Conservation (phyloP, 2,888 invertebrate species). For the Chaitophorus viminalis region DNA sequence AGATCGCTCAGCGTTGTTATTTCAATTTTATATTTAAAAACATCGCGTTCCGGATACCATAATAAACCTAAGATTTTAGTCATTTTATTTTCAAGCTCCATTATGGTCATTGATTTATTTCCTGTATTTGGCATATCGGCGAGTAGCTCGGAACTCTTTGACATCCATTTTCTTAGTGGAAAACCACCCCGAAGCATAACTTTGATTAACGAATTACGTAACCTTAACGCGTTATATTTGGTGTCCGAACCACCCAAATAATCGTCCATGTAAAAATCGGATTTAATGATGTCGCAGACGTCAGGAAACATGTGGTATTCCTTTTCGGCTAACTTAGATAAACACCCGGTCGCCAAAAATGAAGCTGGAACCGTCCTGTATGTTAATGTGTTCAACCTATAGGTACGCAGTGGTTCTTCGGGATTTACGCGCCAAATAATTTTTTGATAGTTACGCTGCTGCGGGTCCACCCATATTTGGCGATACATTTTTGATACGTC, state of each 20-base stretch:
- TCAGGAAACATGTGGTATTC: neutral
- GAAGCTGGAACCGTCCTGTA: neutral
- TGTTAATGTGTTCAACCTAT: slow-evolving; percentile 1
- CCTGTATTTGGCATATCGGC: neutral
- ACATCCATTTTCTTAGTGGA: slow-evolving; percentile 7
- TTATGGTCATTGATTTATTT: neutral
- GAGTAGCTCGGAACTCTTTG: neutral
- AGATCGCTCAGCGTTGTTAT: neutral
- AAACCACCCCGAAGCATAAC: neutral
- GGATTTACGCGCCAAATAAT: slow-evolving; percentile 66
- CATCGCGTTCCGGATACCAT: neutral
- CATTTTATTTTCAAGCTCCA: neutral
- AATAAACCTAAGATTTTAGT: neutral
- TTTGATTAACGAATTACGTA: neutral
- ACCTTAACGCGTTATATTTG: no score
- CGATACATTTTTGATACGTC: slow-evolving; percentile 67
- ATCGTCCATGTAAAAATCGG: slow-evolving; percentile 18
- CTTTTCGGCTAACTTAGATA: neutral
- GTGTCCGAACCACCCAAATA: neutral
- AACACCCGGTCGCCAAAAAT: neutral
- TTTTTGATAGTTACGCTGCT: slow-evolving; percentile 66
- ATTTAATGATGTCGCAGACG: neutral
- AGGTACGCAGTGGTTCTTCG: neutral
- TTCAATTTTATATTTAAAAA: neutral
- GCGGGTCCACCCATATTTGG: slow-evolving; percentile 62